A percentile compares a stretch with the other conserved stretches of the same genome.
Evolutionary conservation across 2,888 invertebrate genomes (phyloP).

Genomic region (Junonia oenone): DNA sequence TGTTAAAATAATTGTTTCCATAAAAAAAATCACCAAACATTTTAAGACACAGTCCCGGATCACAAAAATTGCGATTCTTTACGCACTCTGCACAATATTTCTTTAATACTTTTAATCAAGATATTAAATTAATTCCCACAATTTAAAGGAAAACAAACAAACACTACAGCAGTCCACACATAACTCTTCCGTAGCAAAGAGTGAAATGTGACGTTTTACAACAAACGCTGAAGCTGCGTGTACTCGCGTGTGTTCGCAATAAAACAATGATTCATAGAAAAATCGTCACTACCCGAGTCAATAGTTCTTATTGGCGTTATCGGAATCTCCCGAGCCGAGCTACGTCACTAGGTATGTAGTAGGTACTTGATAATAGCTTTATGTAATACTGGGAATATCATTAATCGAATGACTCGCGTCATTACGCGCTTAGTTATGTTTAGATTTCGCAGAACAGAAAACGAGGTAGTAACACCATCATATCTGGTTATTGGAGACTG

Average conservation of each 20-base stretch:
- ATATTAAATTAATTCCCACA: not conserved
- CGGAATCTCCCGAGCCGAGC: conserved; percentile 5
- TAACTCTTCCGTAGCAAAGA: not conserved
- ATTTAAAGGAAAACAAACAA: not conserved
- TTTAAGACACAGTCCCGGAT: too few species aligned
- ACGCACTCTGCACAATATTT: too few species aligned
- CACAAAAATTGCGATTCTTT: too few species aligned
- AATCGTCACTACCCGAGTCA: conserved; percentile 10
- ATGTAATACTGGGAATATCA: conserved; percentile 10
- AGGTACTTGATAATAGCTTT: conserved; percentile 1
- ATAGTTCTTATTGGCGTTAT: conserved; percentile 2
- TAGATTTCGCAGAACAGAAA: conserved; percentile 7
- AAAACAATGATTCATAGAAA: not conserved
- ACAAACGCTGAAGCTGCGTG: too few species aligned
- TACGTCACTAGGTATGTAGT: too few species aligned
- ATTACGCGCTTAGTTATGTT: conserved; percentile 5
- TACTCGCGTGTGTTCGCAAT: not conserved
- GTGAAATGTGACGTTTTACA: not conserved
- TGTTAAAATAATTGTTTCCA: too few species aligned
- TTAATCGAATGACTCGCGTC: conserved; percentile 4
- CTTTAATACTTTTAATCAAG: too few species aligned
- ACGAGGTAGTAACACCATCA: not conserved
- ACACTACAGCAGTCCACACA: not conserved
- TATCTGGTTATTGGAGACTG: not conserved
- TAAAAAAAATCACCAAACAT: too few species aligned